Conservation (phyloP, 30 jellyfish, hydroid and myxozoan species). For the Pelagia noctiluca region DNA sequence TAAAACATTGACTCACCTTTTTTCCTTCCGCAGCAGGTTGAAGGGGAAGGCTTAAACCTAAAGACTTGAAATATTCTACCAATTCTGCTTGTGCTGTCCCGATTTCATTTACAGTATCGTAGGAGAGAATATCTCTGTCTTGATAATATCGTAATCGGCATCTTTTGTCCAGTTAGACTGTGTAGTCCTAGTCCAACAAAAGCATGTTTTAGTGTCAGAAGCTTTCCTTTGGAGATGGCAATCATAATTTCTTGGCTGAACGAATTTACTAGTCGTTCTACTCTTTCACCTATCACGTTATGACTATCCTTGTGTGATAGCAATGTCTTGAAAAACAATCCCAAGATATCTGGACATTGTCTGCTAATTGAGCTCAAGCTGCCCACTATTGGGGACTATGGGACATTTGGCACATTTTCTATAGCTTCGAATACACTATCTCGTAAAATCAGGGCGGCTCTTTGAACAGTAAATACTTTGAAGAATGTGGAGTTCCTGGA, state of each 20-base stretch:
- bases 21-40: neutral
- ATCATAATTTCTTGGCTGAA: conserved; percentile 14
- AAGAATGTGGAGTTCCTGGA: neutral
- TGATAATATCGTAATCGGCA: neutral
- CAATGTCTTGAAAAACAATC: neutral
- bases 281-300: neutral
- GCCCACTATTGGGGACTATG: conserved; percentile 30
- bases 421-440: neutral
- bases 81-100: neutral
- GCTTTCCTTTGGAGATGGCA: conserved; percentile 22
- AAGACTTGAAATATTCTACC: neutral
- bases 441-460: conserved; percentile 25
- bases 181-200: conserved; percentile 30
- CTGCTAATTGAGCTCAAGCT: neutral
- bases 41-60: neutral
- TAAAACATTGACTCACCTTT: neutral
- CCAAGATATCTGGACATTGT: conserved; percentile 19
- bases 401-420: conserved; percentile 15
- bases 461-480: neutral
- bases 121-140: neutral
- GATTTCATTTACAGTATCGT: too few species aligned
- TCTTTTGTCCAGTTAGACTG: neutral
- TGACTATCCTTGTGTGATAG: neutral
- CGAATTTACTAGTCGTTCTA: neutral
- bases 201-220: conserved; percentile 25